Conservation (phyloP, 2,797 vertebrate species). For the Lates japonicus region DNA sequence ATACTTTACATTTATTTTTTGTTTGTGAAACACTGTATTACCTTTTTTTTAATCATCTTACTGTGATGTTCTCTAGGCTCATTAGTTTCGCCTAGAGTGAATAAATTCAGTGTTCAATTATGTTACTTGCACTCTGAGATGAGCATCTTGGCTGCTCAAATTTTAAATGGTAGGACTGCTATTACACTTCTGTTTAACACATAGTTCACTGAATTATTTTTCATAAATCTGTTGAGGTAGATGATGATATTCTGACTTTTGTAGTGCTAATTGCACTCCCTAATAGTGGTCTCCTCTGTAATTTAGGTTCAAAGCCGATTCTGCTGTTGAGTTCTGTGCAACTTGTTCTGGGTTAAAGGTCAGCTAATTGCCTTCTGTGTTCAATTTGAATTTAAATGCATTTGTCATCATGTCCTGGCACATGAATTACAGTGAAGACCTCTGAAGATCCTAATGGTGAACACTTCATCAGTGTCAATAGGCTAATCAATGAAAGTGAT, state of each 20-base stretch:
- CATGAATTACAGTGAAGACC: constrained; percentile 4
- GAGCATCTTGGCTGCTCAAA: constrained; percentile 17
- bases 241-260: not conserved
- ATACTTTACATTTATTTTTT: too few species aligned
- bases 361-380: constrained; percentile 2
- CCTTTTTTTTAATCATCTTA: constrained; percentile 7
- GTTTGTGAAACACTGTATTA: not conserved
- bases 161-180: not conserved
- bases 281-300: not conserved
- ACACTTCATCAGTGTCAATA: constrained; percentile 6
- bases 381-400: constrained; percentile 13
- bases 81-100: constrained; percentile 14
- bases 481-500: constrained; percentile 28
- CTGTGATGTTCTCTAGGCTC: not conserved
- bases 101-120: constrained; percentile 41
- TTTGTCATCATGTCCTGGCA: not conserved
- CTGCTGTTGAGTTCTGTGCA: not conserved
- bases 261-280: constrained; percentile 1
- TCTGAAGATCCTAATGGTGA: constrained; percentile 5
- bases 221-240: not conserved
- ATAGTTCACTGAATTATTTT: not conserved
- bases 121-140: not conserved
- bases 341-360: constrained; percentile 10
- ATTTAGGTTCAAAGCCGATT: constrained; percentile 28
- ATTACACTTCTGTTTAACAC: not conserved